Percentiles rank a stretch among this genome's conserved stretches.
Conservation (phyloP, 1,140 invertebrate genomes). For the Cyrtorhinus lividipennis region DNA sequence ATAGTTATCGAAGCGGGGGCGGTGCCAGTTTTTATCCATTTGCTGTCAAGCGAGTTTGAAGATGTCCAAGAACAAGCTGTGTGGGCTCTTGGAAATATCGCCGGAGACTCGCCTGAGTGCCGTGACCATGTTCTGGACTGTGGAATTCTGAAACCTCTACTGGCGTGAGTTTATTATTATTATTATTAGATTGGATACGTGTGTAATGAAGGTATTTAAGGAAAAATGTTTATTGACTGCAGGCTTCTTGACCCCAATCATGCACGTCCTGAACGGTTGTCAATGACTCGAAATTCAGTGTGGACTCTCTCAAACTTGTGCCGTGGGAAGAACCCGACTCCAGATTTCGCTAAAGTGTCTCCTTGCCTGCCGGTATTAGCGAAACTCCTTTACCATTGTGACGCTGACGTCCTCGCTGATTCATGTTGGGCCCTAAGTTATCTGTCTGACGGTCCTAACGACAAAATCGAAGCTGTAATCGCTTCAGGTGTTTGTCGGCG, state of each 20-base stretch:
- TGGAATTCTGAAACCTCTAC: conserved; percentile 72
- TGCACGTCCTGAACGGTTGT: conserved; percentile 46
- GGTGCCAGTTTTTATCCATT: conserved; percentile 77
- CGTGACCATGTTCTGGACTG: conserved; percentile 77
- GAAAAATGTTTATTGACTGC: neutral
- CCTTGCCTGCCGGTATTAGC: conserved; percentile 75
- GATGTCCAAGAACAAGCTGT: conserved; percentile 94
- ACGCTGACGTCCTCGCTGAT: conserved; percentile 85
- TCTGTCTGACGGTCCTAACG: conserved; percentile 90
- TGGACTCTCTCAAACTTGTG: conserved; percentile 95
- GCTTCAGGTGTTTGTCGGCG: conserved; percentile 88
- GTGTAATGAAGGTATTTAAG: too few relatives aligned
- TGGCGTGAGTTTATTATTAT: conserved; percentile 51
- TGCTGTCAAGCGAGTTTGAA: conserved; percentile 67
- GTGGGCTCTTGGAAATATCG: conserved; percentile 94
- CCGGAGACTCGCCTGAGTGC: conserved; percentile 86
- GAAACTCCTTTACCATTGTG: conserved; percentile 71
- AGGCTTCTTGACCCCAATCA: neutral
- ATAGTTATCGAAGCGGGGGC: conserved; percentile 89
- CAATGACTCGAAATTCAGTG: conserved; percentile 93
- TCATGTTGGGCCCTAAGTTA: conserved; percentile 93
- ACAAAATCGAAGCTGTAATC: conserved; percentile 96
- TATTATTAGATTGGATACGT: neutral
- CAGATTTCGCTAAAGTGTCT: conserved; percentile 69
- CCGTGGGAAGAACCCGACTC: conserved; percentile 91